Base-by-base conservation (phyloP, 2,113 vertebrate species). In the Hystrix cristata region DNA sequence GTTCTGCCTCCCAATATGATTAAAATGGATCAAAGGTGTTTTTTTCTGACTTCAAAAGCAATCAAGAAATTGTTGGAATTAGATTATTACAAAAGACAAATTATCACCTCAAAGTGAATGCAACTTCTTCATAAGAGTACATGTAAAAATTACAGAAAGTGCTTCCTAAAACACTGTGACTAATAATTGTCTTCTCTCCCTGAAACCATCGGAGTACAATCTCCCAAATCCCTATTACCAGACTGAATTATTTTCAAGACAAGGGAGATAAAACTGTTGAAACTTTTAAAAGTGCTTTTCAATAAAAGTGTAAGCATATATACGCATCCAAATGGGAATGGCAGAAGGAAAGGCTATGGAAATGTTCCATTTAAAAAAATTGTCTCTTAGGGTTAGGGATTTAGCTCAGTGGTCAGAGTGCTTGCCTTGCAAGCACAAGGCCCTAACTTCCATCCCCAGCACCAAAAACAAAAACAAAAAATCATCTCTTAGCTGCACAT, bases 41-140 rank as follows among this genome's bases (percentile, higher is more conserved):
- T 53, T 57, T 59, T 27, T 25, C 34, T 65, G 16, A 91, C 79
- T 92, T 87, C 81, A 92, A 91, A 96, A 87, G 81, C 27, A 90
- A 90, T 83, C 16, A 93, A 96, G 43, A 91, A 96, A 67, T 25
- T 95, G 62, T 86, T n/a, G 62, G 2, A 62, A 59, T 15, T 86
- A 86, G 16, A 55, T 82, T 82, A 95, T 88, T 85, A 95, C 53
- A 79, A 87, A 93, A 86, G 29, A 43, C 18, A 97, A 95, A 59
- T 84, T 82, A 84, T 64, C 43, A 67, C 43, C 18, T 95, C 76
- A 95, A 96, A 81, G 0, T 71, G 34, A 96, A 83, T 27, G 13
- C 48, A 96, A 85, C 38, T 81, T 95, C 94, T 79, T 65, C n/a
- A 10, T 91, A 91, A 90, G 14, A 71, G 59, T 71, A 76, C 12